Evolutionary conservation across 2,797 vertebrate genomes (phyloP), one percentile per base, ranked within the genome.

Genomic region (Rousettus madagascariensis): DNA sequence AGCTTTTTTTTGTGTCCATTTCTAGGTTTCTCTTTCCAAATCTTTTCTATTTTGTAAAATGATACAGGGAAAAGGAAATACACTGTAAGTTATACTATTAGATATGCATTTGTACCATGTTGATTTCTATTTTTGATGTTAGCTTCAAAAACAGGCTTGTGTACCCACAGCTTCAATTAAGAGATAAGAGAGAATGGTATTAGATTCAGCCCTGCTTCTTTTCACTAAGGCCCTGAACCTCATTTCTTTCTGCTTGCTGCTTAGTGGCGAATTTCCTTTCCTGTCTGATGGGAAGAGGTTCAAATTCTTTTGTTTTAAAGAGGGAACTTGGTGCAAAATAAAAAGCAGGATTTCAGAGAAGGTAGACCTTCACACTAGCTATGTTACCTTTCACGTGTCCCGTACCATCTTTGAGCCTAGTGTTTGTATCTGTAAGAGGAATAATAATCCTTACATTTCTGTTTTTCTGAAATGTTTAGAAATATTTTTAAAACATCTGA

Each of bases 91-190:
- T 91, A 41, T 43, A 59, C 71, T 74, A 90, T 90, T 65, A 96
- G 89, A 65, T 63, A 86, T 69, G 57, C 78, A 91, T 84, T 86
- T 77, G 65, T 28, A 30, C 61, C 16, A 65, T 30, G 69, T 65
- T 79, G 88, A 96, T 86, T 92, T 95, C 86, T 92, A 69, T 61
- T 96, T 96, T 91, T 95, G 88, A 97, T 93, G 83, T 90, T 78
- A 85, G 93, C 71, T 96, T 41, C 38, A 51, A 80, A 92, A 95
- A 86, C 6, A 5, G 63, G 41, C 57, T 41, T 75, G 63, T 69
- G 59, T 55, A 92, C 83, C 71, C 43, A 59, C 49, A 57, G 38
- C 82, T 95, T 96, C 92, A 94, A 65, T 96, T 93, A 92, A 86
- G 93, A 97, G 95, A 96, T 94, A 96, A 86, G 90, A 92, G 57